Conservation (phyloP, 2,797 vertebrate genomes). For the Carapus acus region DNA sequence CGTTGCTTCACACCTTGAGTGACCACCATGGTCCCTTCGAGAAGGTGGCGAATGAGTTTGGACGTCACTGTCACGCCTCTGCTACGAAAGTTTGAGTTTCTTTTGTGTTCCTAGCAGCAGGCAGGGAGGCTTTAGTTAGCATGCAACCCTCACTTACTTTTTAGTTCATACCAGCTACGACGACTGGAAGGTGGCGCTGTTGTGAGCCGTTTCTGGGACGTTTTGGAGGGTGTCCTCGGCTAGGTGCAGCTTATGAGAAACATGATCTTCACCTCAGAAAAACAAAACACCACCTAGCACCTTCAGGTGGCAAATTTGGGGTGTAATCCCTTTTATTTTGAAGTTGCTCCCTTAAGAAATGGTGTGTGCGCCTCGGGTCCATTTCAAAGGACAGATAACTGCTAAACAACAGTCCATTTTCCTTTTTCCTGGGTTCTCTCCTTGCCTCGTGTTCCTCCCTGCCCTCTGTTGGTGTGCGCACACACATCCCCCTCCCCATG, state of each 20-base stretch:
- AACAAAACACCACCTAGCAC: slow-evolving; percentile 22
- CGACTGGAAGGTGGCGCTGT: no score
- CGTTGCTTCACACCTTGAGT: background rate
- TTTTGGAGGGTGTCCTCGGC: no score
- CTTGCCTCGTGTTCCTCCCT: no score
- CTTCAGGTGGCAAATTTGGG: background rate
- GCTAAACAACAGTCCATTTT: no score
- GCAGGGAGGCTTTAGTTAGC: slow-evolving; percentile 2
- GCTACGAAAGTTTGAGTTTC: background rate
- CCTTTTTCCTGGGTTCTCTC: no score
- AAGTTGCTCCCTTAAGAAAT: no score
- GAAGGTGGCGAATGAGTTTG: no score
- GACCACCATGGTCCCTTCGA: no score
- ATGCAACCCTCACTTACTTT: slow-evolving; percentile 6
- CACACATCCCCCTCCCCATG: no score
- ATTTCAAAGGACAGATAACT: no score
- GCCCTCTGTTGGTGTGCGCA: no score
- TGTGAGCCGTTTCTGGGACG: no score
- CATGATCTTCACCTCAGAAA: slow-evolving; percentile 2
- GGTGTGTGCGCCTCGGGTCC: background rate
- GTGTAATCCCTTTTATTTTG: background rate
- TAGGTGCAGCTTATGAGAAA: slow-evolving; percentile 8
- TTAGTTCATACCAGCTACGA: background rate
- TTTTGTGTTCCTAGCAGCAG: background rate
- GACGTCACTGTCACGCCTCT: background rate